Evolutionary conservation across 2,888 invertebrate genomes (phyloP), one percentile per base, ranked within the genome.

Genomic region (Epiblema foenella): DNA sequence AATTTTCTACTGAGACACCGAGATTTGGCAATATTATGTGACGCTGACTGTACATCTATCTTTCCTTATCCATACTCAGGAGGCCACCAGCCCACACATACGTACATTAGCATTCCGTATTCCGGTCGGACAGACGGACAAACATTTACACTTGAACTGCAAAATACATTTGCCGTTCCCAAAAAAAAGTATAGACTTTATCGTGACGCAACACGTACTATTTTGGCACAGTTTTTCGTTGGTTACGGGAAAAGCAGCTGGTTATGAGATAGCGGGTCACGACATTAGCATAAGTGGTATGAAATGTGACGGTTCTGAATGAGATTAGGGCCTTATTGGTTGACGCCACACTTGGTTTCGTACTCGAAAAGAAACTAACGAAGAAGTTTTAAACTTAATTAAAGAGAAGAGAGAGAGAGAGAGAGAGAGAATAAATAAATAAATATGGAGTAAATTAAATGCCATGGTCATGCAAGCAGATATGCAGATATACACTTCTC

Each of bases 121-220:
- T 75, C 76, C 77, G 73, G 75, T 75, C 74, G 69, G 37, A 66
- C 69, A 59, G 59, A 71, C 71, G 46, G 67, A 67, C 74, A 72
- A 74, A 75, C 73, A 72, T 74, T 70, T 58, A 69, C 66, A 71
- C 66, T 73, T 66, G 72, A 69, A 69, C 51, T 29, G 11, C 39
- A 54, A 17, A 15, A 29, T 51, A n/a, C 37, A 17, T n/a, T n/a
- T 39, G 15, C 46, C 15, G 8, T 56, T 37, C 33, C 3, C 10
- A 4, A 56, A 66, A 9, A n/a, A 39, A 18, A 5, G 4, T 17
- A n/a, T 9, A 9, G 17, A 12, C 62, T 42, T 57, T 67, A 57
- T 67, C 37, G 18, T 11, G 11, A 29, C n/a, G 4, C 8, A 12
- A 8, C 29, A 56, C 18, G 24, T 51, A 15, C 15, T 56, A 62